phyloP scores from a whole-genome alignment of 2,797 vertebrate genomes.

The Ceyx erithaca region DNA sequence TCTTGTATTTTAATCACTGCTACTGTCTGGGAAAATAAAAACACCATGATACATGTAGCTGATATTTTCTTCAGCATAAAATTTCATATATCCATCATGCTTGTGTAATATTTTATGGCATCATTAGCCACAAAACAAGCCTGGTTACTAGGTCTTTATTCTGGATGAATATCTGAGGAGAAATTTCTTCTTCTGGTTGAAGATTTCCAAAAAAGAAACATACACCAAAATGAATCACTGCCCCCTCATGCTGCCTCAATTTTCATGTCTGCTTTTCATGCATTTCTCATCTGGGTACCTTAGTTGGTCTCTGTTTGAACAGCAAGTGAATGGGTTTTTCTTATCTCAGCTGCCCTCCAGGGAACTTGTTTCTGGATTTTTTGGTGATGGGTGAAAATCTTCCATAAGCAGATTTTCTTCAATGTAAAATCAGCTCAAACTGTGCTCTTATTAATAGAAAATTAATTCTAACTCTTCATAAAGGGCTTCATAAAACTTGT shows the following conservation, averaged over 20 bases:
- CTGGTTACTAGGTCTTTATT: background rate
- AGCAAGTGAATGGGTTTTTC: background rate
- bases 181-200: background rate
- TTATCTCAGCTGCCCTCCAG: background rate
- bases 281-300: background rate
- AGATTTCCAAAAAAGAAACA: background rate
- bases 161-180: background rate
- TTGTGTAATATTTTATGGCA: background rate
- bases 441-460: background rate
- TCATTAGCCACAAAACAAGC: background rate
- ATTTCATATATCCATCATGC: background rate
- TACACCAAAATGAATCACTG: background rate
- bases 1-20: background rate
- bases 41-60: rapidly evolving
- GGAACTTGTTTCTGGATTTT: background rate
- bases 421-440: background rate
- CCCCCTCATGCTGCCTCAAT: rapidly evolving
- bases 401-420: background rate
- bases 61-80: background rate
- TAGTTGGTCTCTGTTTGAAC: background rate
- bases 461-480: background rate
- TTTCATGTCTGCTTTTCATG: background rate
- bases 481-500: background rate
- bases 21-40: background rate
- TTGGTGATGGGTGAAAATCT: background rate